Evolutionary conservation across 2,113 vertebrate genomes (phyloP), one percentile per base, ranked within the genome.

Genomic region (Cryptotis parvus): DNA sequence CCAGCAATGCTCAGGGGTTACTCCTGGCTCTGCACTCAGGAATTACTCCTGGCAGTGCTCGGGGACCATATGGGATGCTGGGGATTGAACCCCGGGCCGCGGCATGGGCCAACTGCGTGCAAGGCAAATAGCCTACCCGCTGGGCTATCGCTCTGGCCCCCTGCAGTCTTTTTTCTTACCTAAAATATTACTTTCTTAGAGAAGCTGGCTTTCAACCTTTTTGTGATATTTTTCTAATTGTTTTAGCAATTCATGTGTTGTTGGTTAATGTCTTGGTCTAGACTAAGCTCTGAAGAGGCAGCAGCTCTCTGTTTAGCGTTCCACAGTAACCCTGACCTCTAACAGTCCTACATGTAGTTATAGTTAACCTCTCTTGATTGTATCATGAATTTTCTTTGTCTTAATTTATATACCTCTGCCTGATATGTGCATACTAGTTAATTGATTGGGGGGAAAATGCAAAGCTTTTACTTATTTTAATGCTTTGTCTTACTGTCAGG

Each of bases 381-480:
- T 74, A 35, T 83, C 72, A 15, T 86, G 37, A 80, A 52, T 83
- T 94, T 91, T 92, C 72, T 87, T 6, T 2, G 45, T 37, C 27
- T 82, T 84, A 69, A 37, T 69, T 69, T 85, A 58, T 49, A 66
- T 58, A 58, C 55, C 18, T 58, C 55, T 58, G 18, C 76, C 80
- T 77, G 31, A 75, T 77, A 37, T 35, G 22, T 85, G 52, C 1
- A 49, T 79, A 63, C 73, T 68, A 63, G 63, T 81, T 93, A 45
- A 78, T 27, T 70, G 61, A 92, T 75, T 70, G 69, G n/a, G 65
- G 35, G 75, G 41, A 96, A 88, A 63, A 88, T 58, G 55, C 5
- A 94, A 37, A 49, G 52, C 26, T 72, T 49, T 76, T 87, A 49
- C 55, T 58, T 18, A 66, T 37, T 37, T 12, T 14, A 76, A 61